Conservation (phyloP, 1,140 invertebrate species). For the Drosophila neocordata region DNA sequence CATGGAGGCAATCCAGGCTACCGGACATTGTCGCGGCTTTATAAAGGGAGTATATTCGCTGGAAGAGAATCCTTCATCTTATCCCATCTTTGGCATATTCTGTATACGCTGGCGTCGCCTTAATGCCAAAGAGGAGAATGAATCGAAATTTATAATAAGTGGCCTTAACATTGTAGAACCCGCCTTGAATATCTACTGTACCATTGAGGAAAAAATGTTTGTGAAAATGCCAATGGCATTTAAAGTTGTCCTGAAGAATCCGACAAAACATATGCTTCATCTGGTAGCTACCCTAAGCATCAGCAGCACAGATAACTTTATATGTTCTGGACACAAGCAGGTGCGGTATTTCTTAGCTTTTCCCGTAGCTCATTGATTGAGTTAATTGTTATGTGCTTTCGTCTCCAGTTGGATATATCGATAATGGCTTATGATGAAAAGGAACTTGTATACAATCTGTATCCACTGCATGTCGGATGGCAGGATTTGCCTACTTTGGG, state of each 20-base stretch:
- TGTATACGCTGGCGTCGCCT: slow-evolving; percentile 78
- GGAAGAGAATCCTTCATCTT: slow-evolving; percentile 11
- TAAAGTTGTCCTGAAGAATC: slow-evolving; percentile 78
- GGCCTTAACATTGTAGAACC: slow-evolving; percentile 75
- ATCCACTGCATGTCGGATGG: slow-evolving; percentile 81
- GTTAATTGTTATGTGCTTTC: neutral
- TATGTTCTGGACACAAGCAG: slow-evolving; percentile 82
- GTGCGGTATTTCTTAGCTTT: slow-evolving; percentile 25
- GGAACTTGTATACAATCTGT: slow-evolving; percentile 79
- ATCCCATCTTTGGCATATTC: slow-evolving; percentile 71
- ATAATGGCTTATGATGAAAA: slow-evolving; percentile 80
- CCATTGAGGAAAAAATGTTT: slow-evolving; percentile 82
- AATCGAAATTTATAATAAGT: slow-evolving; percentile 79
- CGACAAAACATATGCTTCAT: slow-evolving; percentile 71
- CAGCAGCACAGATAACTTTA: slow-evolving; percentile 81
- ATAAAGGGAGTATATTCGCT: slow-evolving; percentile 67
- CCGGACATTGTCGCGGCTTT: slow-evolving; percentile 76
- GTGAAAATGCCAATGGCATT: slow-evolving; percentile 82
- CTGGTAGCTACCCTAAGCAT: slow-evolving; percentile 72
- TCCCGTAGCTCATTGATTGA: neutral
- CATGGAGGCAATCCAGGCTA: slow-evolving; percentile 71
- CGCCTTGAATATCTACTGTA: slow-evolving; percentile 80
- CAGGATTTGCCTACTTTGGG: slow-evolving; percentile 76
- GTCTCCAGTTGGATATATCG: slow-evolving; percentile 70
- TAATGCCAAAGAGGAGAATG: slow-evolving; percentile 75